These are phyloP conservation scores for Camponotus floridanus DNA, from an alignment of 1,140 invertebrate species.

Conservation along the genomic window DNA sequence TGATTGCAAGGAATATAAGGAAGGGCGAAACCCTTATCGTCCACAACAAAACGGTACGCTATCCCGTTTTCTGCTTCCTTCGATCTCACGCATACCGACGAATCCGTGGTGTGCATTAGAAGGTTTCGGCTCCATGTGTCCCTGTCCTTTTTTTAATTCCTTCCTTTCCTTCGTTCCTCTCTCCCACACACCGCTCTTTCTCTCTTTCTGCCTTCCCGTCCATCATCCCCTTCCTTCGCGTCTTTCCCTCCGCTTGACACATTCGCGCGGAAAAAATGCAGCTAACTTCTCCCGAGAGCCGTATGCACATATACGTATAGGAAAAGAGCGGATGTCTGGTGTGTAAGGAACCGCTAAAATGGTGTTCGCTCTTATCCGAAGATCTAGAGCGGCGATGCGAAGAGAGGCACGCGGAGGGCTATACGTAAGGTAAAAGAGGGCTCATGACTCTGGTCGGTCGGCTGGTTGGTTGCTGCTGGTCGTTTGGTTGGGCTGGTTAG, in stretches of 20 bases:
- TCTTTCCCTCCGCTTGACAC: conserved; percentile 65
- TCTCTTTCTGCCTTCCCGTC: not conserved
- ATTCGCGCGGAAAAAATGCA: conserved; percentile 74
- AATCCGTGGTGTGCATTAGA: conserved; percentile 69
- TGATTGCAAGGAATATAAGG: not conserved
- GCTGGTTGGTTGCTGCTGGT: conserved; percentile 63
- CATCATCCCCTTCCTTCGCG: conserved; percentile 16
- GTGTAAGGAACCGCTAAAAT: conserved; percentile 87
- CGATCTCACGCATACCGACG: conserved; percentile 65
- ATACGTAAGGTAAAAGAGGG: conserved; percentile 78
- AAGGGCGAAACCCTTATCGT: conserved; percentile 65
- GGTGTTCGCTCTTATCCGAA: conserved; percentile 86
- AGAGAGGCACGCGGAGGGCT: conserved; percentile 84
- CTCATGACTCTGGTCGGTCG: conserved; percentile 72
- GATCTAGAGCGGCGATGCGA: conserved; percentile 87
- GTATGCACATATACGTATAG: conserved; percentile 50
- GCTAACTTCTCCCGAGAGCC: conserved; percentile 42
- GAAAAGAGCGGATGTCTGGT: conserved; percentile 85
- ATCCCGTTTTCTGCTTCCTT: conserved; percentile 69
- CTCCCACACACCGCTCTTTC: not conserved
- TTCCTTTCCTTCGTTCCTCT: conserved; percentile 2
- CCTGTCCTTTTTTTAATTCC: conserved; percentile 27
- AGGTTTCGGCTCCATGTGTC: conserved; percentile 60
- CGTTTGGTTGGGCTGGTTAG: conserved; percentile 77
- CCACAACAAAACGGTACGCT: conserved; percentile 69